These are phyloP conservation scores for Pelosia muscerda DNA, from an alignment of 2,888 invertebrate species.

Conservation along the genomic window DNA sequence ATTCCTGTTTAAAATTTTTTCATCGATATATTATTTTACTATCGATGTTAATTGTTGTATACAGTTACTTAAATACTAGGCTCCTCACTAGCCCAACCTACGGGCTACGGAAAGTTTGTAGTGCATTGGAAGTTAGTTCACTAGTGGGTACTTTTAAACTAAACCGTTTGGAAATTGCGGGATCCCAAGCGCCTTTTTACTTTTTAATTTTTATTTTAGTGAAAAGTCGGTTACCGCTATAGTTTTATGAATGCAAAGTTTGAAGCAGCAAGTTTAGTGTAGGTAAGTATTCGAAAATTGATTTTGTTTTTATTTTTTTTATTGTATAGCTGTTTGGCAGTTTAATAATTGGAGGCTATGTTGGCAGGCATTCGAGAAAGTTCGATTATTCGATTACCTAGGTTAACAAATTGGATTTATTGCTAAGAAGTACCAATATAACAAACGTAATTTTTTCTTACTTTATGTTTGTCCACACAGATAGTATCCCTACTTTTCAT, in stretches of 20 bases:
- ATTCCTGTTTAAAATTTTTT: neutral
- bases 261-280: slow-evolving; percentile 32
- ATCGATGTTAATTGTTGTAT: slow-evolving; percentile 14
- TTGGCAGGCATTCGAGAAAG: neutral
- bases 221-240: slow-evolving; percentile 33
- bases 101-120: slow-evolving; percentile 63
- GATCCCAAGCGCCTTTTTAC: slow-evolving; percentile 56
- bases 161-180: slow-evolving; percentile 68
- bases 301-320: neutral
- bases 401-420: neutral
- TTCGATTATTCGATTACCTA: neutral
- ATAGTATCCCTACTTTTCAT: no score
- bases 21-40: neutral
- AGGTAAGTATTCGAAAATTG: slow-evolving; percentile 1
- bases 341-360: neutral
- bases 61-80: neutral
- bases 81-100: slow-evolving; percentile 49
- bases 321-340: neutral
- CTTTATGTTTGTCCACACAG: no score
- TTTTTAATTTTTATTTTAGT: slow-evolving; percentile 30
- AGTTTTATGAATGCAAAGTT: slow-evolving; percentile 39
- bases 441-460: no score
- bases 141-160: slow-evolving; percentile 65
- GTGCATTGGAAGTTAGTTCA: slow-evolving; percentile 63
- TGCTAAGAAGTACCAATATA: neutral